Evolutionary conservation across 2,113 vertebrate genomes (phyloP), one percentile per base, ranked within the genome.

Genomic region (Eudyptes chrysolophus): DNA sequence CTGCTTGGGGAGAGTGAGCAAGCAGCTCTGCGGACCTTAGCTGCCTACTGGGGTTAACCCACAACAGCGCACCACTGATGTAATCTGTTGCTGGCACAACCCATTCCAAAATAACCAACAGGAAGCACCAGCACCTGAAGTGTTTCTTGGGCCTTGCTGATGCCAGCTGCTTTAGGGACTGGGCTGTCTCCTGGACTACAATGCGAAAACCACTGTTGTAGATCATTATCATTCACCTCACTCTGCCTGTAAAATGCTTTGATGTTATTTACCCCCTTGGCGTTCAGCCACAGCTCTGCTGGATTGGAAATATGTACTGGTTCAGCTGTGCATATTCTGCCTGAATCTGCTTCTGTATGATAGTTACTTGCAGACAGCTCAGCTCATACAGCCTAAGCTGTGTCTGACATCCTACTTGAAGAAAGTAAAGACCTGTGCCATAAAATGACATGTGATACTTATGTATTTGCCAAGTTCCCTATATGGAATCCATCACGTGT

Each of bases 331-430:
- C 32, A 7, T 90, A 40, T 89, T 89, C 64, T 75, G 48, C n/a
- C 68, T 38, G 26, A 74, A 51, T 88, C 49, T 78, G 79, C 75
- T 84, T 84, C 94, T 75, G 38, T 90, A 19, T 66, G 72, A 83
- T 36, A 71, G 81, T 54, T 95, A 77, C 52, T 81, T 94, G 76
- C 61, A 90, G 95, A 88, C 92, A 97, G 83, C 76, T 90, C 69
- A 61, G 58, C 46, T 90, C n/a, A 42, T 74, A 49, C 25, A 92
- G 22, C 19, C 68, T 48, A 62, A 89, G 32, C 79, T 78, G 42
- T 2, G 1, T 68, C 71, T 95, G 90, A 94, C 72, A 80, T 81
- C 55, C 76, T 75, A 57, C 71, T 81, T 78, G 55, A 92, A 89
- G 71, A 88, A 93, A 92, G 30, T 87, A 90, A 90, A 88, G 85